phyloP scores from a whole-genome alignment of 1,140 invertebrate species.

The Babylonia areolata region DNA sequence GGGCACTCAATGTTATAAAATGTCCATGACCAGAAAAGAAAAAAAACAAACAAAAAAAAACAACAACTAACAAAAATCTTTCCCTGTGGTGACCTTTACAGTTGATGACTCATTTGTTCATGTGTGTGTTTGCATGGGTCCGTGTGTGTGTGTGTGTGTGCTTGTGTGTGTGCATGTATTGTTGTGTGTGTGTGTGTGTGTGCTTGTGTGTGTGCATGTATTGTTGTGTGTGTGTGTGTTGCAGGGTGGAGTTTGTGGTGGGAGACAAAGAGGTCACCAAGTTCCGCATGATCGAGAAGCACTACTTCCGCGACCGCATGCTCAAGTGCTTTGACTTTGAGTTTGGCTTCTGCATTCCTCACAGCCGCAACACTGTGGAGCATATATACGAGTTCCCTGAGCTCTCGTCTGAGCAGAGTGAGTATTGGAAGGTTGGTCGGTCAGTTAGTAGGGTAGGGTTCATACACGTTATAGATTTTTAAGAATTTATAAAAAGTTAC shows the following conservation, averaged over 20 bases:
- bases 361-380: constrained; percentile 97
- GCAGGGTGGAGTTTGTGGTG: constrained; percentile 96
- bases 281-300: constrained; percentile 98
- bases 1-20: too few species aligned
- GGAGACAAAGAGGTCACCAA: constrained; percentile 93
- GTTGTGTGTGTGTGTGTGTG: neutral
- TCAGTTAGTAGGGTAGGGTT: neutral
- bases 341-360: constrained; percentile 99
- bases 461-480: too few species aligned
- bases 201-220: neutral
- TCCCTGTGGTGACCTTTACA: too few species aligned
- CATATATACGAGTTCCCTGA: constrained; percentile 99
- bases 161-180: neutral
- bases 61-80: too few species aligned
- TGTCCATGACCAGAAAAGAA: too few species aligned
- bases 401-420: constrained; percentile 90
- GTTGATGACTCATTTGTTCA: too few species aligned
- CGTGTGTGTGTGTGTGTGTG: neutral
- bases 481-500: too few species aligned
- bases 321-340: constrained; percentile 99
- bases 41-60: too few species aligned
- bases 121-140: neutral
- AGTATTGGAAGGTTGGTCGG: too few species aligned
- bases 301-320: constrained; percentile 95
- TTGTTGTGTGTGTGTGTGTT: neutral